Base-by-base conservation (phyloP, 2,113 vertebrate species). In the Emydocephalus ijimae region DNA sequence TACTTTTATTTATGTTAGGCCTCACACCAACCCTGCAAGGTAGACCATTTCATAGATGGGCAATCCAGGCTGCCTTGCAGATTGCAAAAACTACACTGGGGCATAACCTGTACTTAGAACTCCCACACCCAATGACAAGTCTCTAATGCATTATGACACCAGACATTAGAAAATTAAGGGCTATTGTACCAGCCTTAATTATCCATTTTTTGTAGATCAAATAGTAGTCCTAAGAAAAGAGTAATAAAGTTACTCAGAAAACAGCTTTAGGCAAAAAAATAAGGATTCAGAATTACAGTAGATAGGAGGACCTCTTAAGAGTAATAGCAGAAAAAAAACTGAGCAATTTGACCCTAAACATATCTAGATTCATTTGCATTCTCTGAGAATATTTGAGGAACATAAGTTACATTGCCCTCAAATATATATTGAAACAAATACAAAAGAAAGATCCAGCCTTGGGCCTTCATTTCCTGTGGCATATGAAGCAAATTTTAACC, bases 21-120 rank as follows among this genome's bases (percentile, higher is more conserved):
- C 69, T 61, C 92, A 92, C 54, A 89, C 50, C 43, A 89, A 89
- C 55, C 88, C 54, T 92, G 69, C 39, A 34, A 92, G 55, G 54
- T 52, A 86, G 29, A 88, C 43, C 26, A 50, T 89, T 85, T 48
- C n/a, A n/a, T 43, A 89, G 1, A 45, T 20, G 21, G 69, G 14
- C 7, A 57, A 57, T 26, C 9, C 52, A 50, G 26, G 88, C 92
- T 55, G 34, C 54, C 34, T n/a, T 24, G 56, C 26, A 39, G 18
- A 56, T 10, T 52, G 29, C 43, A 50, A 92, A 88, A 26, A 5
- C 45, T 39, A 87, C 9, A 85, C 20, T 6, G 23, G 21, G 50
- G 50, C 12, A 74, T 8, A 26, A 55, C 9, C 54, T 85, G 88
- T 61, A 92, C 43, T 55, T 43, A 59, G 18, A 24, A 57, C 39